phyloP scores from a whole-genome alignment of 2,888 invertebrate genomes.

The Siphlonurus alternatus region DNA sequence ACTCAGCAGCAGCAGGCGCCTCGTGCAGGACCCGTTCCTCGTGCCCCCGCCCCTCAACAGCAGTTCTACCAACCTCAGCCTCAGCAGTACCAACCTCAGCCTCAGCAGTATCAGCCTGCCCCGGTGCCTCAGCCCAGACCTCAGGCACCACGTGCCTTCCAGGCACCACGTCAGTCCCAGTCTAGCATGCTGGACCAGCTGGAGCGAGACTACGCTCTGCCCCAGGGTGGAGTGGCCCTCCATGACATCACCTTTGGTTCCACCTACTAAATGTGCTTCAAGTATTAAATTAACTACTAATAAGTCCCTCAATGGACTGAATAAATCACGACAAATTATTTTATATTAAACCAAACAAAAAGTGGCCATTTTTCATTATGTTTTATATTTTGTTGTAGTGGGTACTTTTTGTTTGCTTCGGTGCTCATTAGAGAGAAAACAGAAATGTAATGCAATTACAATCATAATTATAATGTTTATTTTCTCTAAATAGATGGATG shows the following conservation, averaged over 20 bases:
- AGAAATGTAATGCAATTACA: too few species aligned
- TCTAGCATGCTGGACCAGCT: constrained; percentile 55
- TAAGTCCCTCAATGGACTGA: too few species aligned
- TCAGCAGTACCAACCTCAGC: constrained; percentile 20
- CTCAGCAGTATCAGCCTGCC: constrained; percentile 23
- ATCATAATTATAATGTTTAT: too few species aligned
- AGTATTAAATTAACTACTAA: too few species aligned
- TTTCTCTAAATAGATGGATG: too few species aligned
- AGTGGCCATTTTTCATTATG: too few species aligned
- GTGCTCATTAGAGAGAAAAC: too few species aligned
- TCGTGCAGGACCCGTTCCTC: constrained; percentile 17
- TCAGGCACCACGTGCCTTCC: constrained; percentile 17
- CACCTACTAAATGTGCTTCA: too few species aligned
- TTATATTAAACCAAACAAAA: too few species aligned
- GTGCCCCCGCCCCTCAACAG: constrained; percentile 18
- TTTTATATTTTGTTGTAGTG: too few species aligned
- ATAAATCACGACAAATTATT: too few species aligned
- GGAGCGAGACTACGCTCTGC: constrained; percentile 62
- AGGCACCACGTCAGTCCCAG: constrained; percentile 17
- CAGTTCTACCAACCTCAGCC: constrained; percentile 12
- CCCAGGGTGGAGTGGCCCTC: constrained; percentile 42
- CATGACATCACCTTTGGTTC: constrained; percentile 75
- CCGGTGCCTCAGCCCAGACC: constrained; percentile 22
- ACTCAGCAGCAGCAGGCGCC: constrained; percentile 19
- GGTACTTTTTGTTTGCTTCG: too few species aligned